Base-by-base conservation (phyloP, 1,140 invertebrate species). In the Rhyzopertha dominica region DNA sequence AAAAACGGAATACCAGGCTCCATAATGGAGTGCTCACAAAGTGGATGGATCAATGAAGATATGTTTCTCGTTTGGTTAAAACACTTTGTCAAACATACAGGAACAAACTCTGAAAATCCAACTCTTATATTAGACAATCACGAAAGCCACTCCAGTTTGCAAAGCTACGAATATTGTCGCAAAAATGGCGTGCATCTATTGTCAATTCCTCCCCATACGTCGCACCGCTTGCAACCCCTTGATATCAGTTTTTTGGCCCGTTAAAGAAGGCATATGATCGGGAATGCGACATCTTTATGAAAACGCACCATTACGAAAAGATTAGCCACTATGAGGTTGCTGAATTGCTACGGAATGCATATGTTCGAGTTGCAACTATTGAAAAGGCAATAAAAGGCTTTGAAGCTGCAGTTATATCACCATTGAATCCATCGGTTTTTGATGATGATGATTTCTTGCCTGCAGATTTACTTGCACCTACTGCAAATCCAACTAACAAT, bases 1-100 rank as follows among this genome's bases (percentile, higher is more conserved):
- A 58, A 56, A 12, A 61, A 63, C 60, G 65, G 63, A n/a, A 67
- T 67, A 24, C 5, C 54, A 16, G 69, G 68, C 16, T 59, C 59
- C n/a, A 17, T 51, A 9, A 55, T 55, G 39, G 39, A 49, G 8
- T 58, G 55, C 29, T 53, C 56, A 40, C 51, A 53, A 32, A 63
- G 62, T 37, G 64, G 60, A 2, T 66, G 67, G 61, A 63, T 60
- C 39, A 63, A 56, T 18, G 55, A 52, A 22, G 39, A 58, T 30
- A 32, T 62, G 9, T 65, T 63, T 38, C 20, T 61, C 2, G 9
- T 52, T 29, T 65, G 48, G 43, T 37, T 66, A 2, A n/a, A 9
- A 13, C 49, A 47, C 19, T 48, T 54, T 35, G 22, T 28, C 5
- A 9, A 46, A 18, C 41, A 46, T 26, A 36, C 47, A 12, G 59